These are phyloP conservation scores for Rhinolophus ferrumequinum DNA, from an alignment of 2,113 vertebrate genomes.

Conservation along the genomic window DNA sequence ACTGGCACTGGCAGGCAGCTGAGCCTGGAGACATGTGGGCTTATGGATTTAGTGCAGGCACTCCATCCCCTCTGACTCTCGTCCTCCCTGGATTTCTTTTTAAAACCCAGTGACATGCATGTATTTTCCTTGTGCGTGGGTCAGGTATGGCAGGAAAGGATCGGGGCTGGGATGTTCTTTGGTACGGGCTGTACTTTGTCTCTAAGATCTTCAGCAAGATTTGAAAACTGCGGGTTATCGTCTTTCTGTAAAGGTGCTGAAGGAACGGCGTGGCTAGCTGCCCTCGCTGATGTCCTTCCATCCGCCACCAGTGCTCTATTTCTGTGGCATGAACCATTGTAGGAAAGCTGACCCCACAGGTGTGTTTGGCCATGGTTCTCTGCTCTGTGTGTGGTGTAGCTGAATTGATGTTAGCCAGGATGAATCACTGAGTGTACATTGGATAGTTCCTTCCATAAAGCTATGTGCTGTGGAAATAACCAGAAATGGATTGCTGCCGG, in stretches of 20 bases:
- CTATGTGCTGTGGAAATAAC: background rate
- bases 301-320: background rate
- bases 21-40: background rate
- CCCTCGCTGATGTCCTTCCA: background rate
- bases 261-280: background rate
- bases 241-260: background rate
- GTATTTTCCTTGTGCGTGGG: background rate
- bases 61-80: background rate
- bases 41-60: background rate
- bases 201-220: background rate
- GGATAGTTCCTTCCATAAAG: background rate
- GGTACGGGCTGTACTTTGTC: background rate
- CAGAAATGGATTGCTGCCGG: background rate
- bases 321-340: background rate
- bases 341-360: accelerated
- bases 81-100: background rate
- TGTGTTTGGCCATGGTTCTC: background rate
- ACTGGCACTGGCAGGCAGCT: background rate
- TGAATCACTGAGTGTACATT: background rate
- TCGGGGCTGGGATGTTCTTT: background rate
- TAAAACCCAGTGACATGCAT: background rate
- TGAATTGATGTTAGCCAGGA: no score
- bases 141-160: background rate
- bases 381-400: background rate
- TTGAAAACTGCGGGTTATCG: background rate